These are phyloP conservation scores for Ectemnius lituratus DNA, from an alignment of 2,888 invertebrate genomes.

Conservation along the genomic window DNA sequence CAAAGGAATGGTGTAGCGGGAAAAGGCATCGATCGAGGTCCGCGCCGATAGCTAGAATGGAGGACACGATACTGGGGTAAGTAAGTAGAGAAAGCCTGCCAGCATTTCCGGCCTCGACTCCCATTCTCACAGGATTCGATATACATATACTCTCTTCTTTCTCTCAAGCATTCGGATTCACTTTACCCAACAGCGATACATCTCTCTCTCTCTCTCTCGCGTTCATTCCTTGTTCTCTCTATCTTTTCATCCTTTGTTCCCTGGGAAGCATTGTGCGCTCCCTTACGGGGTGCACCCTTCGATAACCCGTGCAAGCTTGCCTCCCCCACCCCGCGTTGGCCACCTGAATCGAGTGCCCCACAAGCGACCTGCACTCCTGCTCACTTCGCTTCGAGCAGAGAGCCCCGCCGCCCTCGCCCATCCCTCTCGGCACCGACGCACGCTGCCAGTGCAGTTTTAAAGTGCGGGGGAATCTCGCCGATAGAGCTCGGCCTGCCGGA, in stretches of 20 bases:
- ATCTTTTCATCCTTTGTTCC: too few relatives aligned
- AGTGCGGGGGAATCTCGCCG: too few relatives aligned
- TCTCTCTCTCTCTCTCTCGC: too few relatives aligned
- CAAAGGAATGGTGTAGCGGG: slow-evolving; percentile 42
- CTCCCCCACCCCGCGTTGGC: too few relatives aligned
- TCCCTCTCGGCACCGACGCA: neutral
- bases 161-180: neutral
- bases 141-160: neutral
- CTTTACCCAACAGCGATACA: neutral
- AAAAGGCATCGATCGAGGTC: slow-evolving; percentile 58
- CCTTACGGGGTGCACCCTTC: too few relatives aligned
- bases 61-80: slow-evolving; percentile 61
- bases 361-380: too few relatives aligned
- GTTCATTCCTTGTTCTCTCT: too few relatives aligned
- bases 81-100: slow-evolving; percentile 20
- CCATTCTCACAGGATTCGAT: neutral
- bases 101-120: neutral
- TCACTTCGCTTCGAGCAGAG: neutral
- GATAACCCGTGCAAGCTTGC: too few relatives aligned
- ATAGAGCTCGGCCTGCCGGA: too few relatives aligned
- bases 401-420: neutral
- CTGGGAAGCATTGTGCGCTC: too few relatives aligned
- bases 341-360: too few relatives aligned
- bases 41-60: slow-evolving; percentile 55
- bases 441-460: too few relatives aligned